phyloP scores from a whole-genome alignment of 2,888 invertebrate species.

The Coelopa pilipes region DNA sequence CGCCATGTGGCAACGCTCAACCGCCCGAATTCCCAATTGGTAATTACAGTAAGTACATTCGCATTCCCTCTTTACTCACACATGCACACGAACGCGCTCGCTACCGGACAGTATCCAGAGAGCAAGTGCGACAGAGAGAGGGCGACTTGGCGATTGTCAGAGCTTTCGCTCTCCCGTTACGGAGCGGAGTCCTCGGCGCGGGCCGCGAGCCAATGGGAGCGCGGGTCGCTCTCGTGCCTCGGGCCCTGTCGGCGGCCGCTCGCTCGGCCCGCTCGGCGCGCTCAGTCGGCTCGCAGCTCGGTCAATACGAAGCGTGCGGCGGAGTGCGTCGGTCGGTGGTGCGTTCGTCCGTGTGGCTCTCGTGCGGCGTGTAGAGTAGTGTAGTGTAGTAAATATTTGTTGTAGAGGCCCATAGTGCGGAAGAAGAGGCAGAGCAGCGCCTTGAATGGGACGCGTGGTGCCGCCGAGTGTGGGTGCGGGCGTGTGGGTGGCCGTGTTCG shows the following conservation, averaged over 20 bases:
- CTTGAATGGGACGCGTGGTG: no score
- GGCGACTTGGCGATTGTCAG: neutral
- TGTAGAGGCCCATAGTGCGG: constrained; percentile 44
- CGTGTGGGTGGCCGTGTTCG: no score
- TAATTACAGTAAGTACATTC: neutral
- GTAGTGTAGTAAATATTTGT: constrained; percentile 43
- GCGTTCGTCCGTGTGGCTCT: constrained; percentile 35
- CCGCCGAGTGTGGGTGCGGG: no score
- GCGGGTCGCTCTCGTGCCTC: constrained; percentile 31
- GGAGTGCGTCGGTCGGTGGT: constrained; percentile 58
- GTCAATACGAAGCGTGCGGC: constrained; percentile 61
- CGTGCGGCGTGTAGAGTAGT: constrained; percentile 44
- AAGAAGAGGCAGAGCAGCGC: no score
- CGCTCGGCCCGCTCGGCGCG: constrained; percentile 31
- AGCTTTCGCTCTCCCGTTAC: constrained; percentile 4
- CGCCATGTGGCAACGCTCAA: neutral
- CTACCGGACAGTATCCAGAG: neutral
- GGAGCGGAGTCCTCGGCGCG: neutral
- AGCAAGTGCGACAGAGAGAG: neutral
- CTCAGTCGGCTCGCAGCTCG: constrained; percentile 39
- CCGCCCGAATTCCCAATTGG: neutral
- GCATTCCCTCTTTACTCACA: neutral
- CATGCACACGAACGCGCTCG: neutral
- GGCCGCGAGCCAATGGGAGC: constrained; percentile 9
- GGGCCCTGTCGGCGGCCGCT: no score